Evolutionary conservation across 2,888 invertebrate species (phyloP).

Genomic region (Synanthedon andrenaeformis): DNA sequence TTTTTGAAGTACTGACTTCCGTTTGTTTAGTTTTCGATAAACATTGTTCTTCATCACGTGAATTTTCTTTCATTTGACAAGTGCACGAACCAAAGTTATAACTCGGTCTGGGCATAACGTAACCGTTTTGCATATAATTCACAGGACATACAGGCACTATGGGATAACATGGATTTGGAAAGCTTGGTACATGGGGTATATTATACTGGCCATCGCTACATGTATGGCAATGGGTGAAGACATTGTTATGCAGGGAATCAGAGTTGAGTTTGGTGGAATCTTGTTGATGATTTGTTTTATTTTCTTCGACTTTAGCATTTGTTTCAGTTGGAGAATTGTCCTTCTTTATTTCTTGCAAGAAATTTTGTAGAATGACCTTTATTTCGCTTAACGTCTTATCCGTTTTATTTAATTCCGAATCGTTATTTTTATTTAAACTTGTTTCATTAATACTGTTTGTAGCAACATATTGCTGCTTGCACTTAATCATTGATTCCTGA

Average conservation of each 20-base stretch:
- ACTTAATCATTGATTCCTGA: constrained; percentile 16
- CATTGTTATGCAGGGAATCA: constrained; percentile 19
- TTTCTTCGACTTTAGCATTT: constrained; percentile 14
- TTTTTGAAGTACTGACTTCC: constrained; percentile 1
- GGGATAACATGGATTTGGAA: constrained; percentile 44
- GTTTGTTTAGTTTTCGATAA: background rate
- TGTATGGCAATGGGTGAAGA: constrained; percentile 19
- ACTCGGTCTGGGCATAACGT: constrained; percentile 33
- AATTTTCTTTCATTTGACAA: constrained; percentile 22
- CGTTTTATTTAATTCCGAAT: constrained; percentile 28
- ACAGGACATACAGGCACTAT: constrained; percentile 46
- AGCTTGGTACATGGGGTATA: constrained; percentile 23
- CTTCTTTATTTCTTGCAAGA: constrained; percentile 53
- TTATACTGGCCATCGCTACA: constrained; percentile 15
- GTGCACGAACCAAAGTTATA: constrained; percentile 36
- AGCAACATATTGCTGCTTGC: constrained; percentile 17
- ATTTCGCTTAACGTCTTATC: constrained; percentile 56
- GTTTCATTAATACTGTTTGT: constrained; percentile 24
- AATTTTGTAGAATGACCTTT: constrained; percentile 51
- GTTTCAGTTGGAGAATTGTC: constrained; percentile 22
- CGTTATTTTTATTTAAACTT: constrained; percentile 4
- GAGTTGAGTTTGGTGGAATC: constrained; percentile 14
- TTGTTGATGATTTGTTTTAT: constrained; percentile 10
- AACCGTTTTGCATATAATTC: constrained; percentile 42
- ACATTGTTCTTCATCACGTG: constrained; percentile 9